Evolutionary conservation across 2,113 vertebrate genomes (phyloP).

Genomic region (Xenopus laevis): DNA sequence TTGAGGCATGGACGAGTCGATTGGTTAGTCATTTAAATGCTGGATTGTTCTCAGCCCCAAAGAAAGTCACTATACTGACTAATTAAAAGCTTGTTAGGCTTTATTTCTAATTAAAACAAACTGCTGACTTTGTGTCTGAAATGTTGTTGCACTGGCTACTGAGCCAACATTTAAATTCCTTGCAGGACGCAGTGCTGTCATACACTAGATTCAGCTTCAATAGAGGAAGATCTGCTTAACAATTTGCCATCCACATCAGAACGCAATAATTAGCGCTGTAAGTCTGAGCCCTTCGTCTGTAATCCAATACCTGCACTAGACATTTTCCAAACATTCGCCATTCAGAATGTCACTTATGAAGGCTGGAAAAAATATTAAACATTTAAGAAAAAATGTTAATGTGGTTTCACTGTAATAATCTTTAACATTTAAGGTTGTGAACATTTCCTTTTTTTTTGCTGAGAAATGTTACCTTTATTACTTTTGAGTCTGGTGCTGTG

Average conservation of each 20-base stretch:
- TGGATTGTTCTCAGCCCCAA: constrained; percentile 1
- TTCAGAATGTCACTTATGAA: no score
- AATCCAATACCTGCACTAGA: no score
- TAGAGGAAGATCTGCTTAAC: background rate
- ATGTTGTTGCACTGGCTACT: constrained; percentile 20
- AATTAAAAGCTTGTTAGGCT: constrained; percentile 26
- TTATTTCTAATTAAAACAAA: constrained; percentile 24
- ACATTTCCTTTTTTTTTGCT: no score
- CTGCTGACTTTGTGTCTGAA: constrained; percentile 30
- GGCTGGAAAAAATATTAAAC: no score
- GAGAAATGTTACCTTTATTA: no score
- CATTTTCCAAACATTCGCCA: no score
- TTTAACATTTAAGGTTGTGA: no score
- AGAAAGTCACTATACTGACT: constrained; percentile 21
- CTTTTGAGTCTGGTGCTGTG: no score
- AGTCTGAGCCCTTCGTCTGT: no score
- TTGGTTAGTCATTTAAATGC: constrained; percentile 11
- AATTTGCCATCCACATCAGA: background rate
- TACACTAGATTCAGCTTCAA: background rate
- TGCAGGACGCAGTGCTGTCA: background rate
- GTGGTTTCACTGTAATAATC: no score
- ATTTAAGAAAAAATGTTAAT: no score
- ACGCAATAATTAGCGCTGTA: background rate
- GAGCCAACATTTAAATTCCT: constrained; percentile 21
- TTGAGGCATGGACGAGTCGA: background rate